Evolutionary conservation across 2,888 invertebrate genomes (phyloP).

Genomic region (Azorinus chamasolen): DNA sequence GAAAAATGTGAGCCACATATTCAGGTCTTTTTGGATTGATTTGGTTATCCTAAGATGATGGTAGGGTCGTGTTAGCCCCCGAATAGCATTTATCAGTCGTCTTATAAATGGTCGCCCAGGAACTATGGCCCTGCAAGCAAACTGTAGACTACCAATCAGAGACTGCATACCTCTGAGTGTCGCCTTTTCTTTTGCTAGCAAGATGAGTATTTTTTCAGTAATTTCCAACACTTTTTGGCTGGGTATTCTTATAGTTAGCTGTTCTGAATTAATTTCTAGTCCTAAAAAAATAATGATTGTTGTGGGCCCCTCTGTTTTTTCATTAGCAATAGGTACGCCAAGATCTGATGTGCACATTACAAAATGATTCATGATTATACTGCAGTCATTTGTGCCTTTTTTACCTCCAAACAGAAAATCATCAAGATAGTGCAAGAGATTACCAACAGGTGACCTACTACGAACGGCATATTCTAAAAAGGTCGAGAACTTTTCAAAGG

Average conservation of each 20-base stretch:
- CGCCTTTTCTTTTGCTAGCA: conserved; percentile 11
- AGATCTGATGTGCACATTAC: too few species aligned
- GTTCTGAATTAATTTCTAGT: conserved; percentile 20
- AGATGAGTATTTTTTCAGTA: background rate
- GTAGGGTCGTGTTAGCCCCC: conserved; percentile 25
- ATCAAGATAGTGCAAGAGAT: too few species aligned
- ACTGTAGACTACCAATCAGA: conserved; percentile 31
- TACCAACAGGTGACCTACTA: background rate
- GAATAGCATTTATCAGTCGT: conserved; percentile 33
- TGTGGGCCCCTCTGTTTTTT: conserved; percentile 30
- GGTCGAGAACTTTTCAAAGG: conserved; percentile 44
- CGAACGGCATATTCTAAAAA: conserved; percentile 42
- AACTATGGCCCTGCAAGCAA: conserved; percentile 33
- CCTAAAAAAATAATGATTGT: conserved; percentile 23
- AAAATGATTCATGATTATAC: too few species aligned
- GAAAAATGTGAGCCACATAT: conserved; percentile 43
- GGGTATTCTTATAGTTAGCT: conserved; percentile 13
- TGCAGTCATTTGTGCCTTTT: too few species aligned
- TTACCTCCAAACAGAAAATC: too few species aligned
- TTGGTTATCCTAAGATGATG: conserved; percentile 27
- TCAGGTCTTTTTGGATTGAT: conserved; percentile 20
- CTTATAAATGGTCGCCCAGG: conserved; percentile 43
- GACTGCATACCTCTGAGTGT: conserved; percentile 38
- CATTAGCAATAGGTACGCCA: conserved; percentile 13
- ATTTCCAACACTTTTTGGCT: conserved; percentile 18